Base-by-base conservation (phyloP, 2,797 vertebrate genomes). In the Sebastes aleutianus region DNA sequence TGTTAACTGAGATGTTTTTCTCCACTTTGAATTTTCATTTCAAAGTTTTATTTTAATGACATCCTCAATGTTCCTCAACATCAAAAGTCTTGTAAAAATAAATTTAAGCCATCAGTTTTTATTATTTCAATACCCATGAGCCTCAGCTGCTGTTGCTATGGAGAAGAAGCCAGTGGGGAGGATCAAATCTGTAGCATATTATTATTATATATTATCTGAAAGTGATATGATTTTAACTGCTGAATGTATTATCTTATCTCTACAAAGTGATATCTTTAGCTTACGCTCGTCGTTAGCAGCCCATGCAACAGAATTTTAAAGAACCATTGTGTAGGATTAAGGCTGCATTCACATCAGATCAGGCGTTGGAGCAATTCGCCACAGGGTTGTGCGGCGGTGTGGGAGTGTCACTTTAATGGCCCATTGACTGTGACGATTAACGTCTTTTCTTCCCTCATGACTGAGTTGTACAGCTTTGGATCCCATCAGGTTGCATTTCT, bases 101-200 rank as follows among this genome's bases (percentile, higher is more conserved):
- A 31, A 18, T 20, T 20, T 8, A 58, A 4, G n/a, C n/a, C 18
- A 31, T 50, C 18, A 11, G 61, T 31, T 64, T 59, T 16, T 31
- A 64, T 27, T 32, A 32, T 62, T 43, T 34, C 54, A 69, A 6
- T 20, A 36, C 56, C 32, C 39, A 75, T 56, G 59, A 77, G 39
- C 16, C 78, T 77, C 58, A 20, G 58, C 77, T 67, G 26, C 39
- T 75, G 71, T 70, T 65, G 32, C 69, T 18, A 27, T 36, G 56
- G 47, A 50, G 65, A 59, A 5, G 62, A 32, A 73, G 57, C 6
- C n/a, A 57, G 32, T 47, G 47, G n/a, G 43, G 16, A 34, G 7
- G 67, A 61, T 70, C 16, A 53, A 36, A 65, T 53, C 26, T 63
- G 39, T 6, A 47, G 43, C 10, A 29, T 16, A 5, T 57, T 57